Conservation (phyloP, 2,888 invertebrate genomes). For the Tigriopus californicus region DNA sequence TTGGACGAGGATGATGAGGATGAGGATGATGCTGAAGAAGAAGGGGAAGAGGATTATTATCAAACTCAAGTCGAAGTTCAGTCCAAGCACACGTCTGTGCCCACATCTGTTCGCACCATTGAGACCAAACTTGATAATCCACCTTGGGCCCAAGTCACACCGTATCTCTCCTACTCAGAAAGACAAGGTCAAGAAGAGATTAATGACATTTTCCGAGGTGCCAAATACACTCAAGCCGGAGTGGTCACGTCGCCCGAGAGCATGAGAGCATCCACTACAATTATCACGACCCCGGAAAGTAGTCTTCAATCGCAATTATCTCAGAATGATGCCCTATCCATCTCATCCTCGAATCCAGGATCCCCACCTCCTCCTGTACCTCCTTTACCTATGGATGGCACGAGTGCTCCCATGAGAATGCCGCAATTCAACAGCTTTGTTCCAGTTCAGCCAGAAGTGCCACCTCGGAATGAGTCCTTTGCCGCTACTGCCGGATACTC, state of each 20-base stretch:
- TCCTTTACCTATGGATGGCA: slow-evolving; percentile 8
- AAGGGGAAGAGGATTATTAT: slow-evolving; percentile 12
- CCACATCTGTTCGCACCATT: slow-evolving; percentile 11
- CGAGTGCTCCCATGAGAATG: neutral
- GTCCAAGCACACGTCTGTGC: neutral
- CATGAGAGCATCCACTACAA: slow-evolving; percentile 6
- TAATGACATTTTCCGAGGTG: neutral
- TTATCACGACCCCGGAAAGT: slow-evolving; percentile 12
- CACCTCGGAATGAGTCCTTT: slow-evolving; percentile 3
- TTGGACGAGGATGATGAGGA: neutral
- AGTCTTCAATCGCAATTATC: slow-evolving; percentile 9
- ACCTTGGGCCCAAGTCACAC: slow-evolving; percentile 12
- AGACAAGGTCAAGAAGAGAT: neutral
- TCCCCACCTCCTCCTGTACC: slow-evolving; percentile 6
- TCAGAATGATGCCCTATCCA: neutral
- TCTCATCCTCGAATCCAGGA: neutral
- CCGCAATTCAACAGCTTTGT: neutral
- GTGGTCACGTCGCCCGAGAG: slow-evolving; percentile 14
- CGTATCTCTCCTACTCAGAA: slow-evolving; percentile 11
- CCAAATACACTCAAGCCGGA: neutral
- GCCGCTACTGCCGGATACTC: neutral
- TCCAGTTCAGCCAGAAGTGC: neutral
- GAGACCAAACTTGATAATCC: neutral
- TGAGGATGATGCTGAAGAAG: neutral
- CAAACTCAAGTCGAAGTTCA: slow-evolving; percentile 12